phyloP scores from a whole-genome alignment of 2,113 vertebrate genomes.

The Emydocephalus ijimae region DNA sequence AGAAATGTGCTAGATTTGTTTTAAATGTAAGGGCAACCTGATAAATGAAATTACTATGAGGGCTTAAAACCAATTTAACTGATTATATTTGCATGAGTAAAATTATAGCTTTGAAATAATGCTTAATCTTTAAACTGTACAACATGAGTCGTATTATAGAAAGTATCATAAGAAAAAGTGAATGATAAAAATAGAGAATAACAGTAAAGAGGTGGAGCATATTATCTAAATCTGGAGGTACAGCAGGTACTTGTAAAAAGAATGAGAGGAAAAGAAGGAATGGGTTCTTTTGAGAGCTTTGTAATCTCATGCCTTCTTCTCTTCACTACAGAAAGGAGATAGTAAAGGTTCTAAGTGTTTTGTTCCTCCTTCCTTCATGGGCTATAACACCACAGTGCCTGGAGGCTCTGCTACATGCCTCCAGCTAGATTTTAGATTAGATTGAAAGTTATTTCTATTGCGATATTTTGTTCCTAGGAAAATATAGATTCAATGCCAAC shows the following conservation, averaged over 20 bases:
- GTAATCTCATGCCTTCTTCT: background rate
- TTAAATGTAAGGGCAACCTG: background rate
- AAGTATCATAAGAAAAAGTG: background rate
- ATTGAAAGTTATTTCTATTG: background rate
- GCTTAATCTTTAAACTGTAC: background rate
- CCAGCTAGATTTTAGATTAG: background rate
- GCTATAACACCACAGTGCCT: background rate
- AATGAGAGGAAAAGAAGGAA: background rate
- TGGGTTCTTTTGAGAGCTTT: background rate
- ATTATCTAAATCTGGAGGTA: background rate
- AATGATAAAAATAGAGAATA: background rate
- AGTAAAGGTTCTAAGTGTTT: background rate
- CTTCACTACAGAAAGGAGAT: background rate
- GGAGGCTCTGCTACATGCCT: background rate
- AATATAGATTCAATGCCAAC: background rate
- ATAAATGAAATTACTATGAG: background rate
- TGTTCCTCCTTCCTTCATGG: background rate
- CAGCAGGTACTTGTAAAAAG: background rate
- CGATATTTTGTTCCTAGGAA: accelerated
- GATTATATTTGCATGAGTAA: background rate
- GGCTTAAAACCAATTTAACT: background rate
- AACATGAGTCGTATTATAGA: background rate
- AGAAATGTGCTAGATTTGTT: background rate
- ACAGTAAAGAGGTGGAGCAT: background rate
- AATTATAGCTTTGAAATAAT: background rate